Conservation (phyloP, 2,113 vertebrate genomes). For the Hippotragus niger region DNA sequence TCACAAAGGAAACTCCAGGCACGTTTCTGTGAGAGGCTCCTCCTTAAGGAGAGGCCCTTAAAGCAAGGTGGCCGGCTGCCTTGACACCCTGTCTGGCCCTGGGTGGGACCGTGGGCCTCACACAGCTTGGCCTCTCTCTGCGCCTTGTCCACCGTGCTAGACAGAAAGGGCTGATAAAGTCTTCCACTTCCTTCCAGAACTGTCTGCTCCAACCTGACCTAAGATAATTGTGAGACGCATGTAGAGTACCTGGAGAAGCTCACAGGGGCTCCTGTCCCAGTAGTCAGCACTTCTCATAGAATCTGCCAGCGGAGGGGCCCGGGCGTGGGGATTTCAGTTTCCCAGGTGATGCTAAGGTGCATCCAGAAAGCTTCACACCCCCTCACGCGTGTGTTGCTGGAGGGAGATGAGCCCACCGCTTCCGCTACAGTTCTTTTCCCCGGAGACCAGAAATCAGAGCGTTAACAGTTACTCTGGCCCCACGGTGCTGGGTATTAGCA, state of each 20-base stretch:
- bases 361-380: fast-evolving
- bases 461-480: background rate
- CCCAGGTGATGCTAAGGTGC: background rate
- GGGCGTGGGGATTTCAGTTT: fast-evolving
- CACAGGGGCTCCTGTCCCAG: background rate
- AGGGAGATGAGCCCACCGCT: fast-evolving
- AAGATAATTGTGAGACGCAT: fast-evolving
- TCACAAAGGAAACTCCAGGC: background rate
- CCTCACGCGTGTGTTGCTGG: fast-evolving
- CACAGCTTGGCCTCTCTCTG: background rate
- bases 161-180: background rate
- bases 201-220: background rate
- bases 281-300: background rate
- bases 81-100: fast-evolving
- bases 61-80: fast-evolving
- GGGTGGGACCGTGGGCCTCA: background rate
- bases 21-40: fast-evolving
- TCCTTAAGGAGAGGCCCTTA: too few relatives aligned
- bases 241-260: fast-evolving
- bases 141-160: fast-evolving
- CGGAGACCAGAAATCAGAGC: background rate
- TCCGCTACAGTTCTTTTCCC: background rate
- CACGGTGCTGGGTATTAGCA: background rate
- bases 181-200: background rate
- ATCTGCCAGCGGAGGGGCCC: fast-evolving